These are phyloP conservation scores for Octodon degus DNA, from an alignment of 2,113 vertebrate genomes.

Conservation along the genomic window DNA sequence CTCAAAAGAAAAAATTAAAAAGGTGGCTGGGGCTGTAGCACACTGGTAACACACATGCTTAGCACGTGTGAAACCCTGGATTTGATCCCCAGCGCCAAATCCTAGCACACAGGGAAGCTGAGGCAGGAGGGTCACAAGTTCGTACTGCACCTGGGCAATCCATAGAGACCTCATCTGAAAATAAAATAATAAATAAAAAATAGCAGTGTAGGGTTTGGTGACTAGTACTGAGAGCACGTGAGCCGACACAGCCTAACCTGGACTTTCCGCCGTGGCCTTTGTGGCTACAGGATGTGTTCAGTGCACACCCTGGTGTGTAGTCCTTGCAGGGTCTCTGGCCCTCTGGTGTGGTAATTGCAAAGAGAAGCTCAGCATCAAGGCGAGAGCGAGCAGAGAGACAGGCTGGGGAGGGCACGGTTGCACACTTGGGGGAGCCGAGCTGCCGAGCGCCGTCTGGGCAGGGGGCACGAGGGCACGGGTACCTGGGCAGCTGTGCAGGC, in stretches of 20 bases:
- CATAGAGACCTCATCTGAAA: background rate
- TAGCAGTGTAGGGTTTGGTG: background rate
- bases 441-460: background rate
- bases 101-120: no score
- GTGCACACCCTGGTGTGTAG: background rate
- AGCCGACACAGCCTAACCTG: background rate
- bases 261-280: background rate
- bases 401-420: background rate
- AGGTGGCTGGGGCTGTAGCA: no score
- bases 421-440: background rate
- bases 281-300: background rate
- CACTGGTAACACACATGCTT: no score
- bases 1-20: background rate
- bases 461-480: background rate
- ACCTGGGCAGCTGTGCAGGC: background rate
- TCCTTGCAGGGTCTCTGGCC: conserved; percentile 8
- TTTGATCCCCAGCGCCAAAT: background rate
- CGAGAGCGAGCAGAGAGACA: background rate
- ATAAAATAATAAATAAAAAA: background rate
- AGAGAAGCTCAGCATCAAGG: background rate
- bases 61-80: background rate
- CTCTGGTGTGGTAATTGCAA: background rate
- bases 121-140: background rate
- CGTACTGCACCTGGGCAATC: background rate
- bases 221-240: background rate